phyloP scores from a whole-genome alignment of 1,140 invertebrate genomes.

The Subanguina moxae region DNA sequence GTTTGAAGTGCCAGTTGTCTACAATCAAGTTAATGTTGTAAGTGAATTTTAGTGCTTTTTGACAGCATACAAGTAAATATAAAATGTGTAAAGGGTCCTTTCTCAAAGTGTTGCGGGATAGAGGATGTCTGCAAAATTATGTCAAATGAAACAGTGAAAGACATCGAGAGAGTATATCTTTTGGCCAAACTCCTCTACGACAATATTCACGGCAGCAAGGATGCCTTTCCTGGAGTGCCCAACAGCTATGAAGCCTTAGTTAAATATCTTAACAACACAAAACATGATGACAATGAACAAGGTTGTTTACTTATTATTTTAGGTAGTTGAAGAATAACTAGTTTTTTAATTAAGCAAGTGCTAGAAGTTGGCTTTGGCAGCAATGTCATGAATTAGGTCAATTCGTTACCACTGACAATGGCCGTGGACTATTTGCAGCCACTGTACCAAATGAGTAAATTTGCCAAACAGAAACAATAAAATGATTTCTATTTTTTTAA shows the following conservation, averaged over 20 bases:
- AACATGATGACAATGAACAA: neutral
- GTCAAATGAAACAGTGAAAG: neutral
- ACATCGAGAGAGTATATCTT: neutral
- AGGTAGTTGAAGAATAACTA: neutral
- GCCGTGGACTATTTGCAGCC: constrained; percentile 72
- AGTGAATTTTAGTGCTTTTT: too few species aligned
- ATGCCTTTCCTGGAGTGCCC: neutral
- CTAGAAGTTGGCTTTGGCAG: constrained; percentile 76
- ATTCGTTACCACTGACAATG: constrained; percentile 77
- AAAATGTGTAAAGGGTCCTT: neutral
- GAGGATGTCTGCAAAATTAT: constrained; percentile 4
- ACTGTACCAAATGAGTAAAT: constrained; percentile 68
- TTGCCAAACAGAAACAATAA: neutral
- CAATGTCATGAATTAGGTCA: constrained; percentile 92
- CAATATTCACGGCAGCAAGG: constrained; percentile 19
- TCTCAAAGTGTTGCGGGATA: neutral
- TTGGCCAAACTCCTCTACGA: constrained; percentile 15
- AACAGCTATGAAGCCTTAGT: neutral
- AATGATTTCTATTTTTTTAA: neutral
- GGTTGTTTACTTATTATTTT: neutral
- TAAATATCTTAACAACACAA: neutral
- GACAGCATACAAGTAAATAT: too few species aligned
- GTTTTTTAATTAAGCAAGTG: neutral
- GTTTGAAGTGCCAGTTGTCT: neutral
- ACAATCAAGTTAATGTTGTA: constrained; percentile 1